Evolutionary conservation across 2,113 vertebrate genomes (phyloP), one percentile per base, ranked within the genome.

Genomic region (Carassius auratus): DNA sequence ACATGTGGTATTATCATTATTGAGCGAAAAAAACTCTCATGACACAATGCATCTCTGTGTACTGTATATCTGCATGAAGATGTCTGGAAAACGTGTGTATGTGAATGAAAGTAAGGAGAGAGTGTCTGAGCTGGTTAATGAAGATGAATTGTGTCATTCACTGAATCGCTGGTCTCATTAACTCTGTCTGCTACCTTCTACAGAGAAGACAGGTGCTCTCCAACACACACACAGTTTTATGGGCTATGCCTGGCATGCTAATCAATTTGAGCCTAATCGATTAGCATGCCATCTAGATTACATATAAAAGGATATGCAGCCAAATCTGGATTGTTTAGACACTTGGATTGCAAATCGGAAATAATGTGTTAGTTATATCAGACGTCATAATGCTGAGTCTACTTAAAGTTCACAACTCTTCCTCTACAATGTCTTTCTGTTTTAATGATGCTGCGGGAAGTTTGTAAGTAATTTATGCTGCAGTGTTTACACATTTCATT

Each of bases 81-180:
- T 81, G 78, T 81, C 78, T 81, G 78, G 78, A 66, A 81, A 82
- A 71, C 1, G 74, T 79, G 79, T 83, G 79, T 83, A 69, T 87
- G 69, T 50, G 85, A 75, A 62, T 81, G 23, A 66, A 30, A 12
- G 77, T 52, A 59, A 50, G 66, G 55, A 52, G 26, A 13, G 9
- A 71, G 26, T 66, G 52, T 75, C 83, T 69, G 33, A 84, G 76
- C 50, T 42, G n/a, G n/a, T 30, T 87, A 87, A 87, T 87, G 86
- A 87, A 85, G 86, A 87, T 81, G 86, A 84, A 85, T 87, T 30
- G 61, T 69, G 71, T 59, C 77, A 76, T 87, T 80, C 77, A 71
- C 42, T 79, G 82, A 79, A 80, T 73, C 19, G 64, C 59, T 77
- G 76, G 30, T 77, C 74, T 78, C 45, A 85, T 85, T 85, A 77